phyloP scores from a whole-genome alignment of 1,140 invertebrate genomes.

The Eciton burchellii region DNA sequence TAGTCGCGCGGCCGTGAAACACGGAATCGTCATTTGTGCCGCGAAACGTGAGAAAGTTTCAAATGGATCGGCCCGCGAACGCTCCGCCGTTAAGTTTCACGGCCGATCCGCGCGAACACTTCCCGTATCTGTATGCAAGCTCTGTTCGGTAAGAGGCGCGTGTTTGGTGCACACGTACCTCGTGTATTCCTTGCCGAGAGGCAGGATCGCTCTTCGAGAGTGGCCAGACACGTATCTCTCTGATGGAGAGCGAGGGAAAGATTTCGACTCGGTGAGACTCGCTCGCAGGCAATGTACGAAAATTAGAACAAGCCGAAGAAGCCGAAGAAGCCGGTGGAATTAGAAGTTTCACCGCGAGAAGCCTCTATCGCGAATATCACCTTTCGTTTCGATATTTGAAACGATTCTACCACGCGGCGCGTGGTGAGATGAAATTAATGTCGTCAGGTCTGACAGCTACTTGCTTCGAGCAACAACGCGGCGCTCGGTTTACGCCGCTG shows the following conservation, averaged over 20 bases:
- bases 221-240: too few relatives aligned
- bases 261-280: not conserved
- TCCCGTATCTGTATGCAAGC: slow-evolving; percentile 20
- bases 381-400: not conserved
- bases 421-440: slow-evolving; percentile 27
- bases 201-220: not conserved
- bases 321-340: too few relatives aligned
- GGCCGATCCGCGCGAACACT: slow-evolving; percentile 34
- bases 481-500: slow-evolving; percentile 21
- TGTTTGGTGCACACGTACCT: not conserved
- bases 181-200: not conserved
- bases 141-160: slow-evolving; percentile 13
- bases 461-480: not conserved
- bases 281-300: too few relatives aligned
- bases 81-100: slow-evolving; percentile 10
- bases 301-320: too few relatives aligned
- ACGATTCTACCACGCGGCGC: not conserved
- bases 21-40: slow-evolving; percentile 78
- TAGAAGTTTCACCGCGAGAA: not conserved
- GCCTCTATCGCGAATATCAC: too few relatives aligned
- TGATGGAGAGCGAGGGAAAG: not conserved
- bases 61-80: slow-evolving; percentile 64
- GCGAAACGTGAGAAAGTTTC: slow-evolving; percentile 77
- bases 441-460: too few relatives aligned
- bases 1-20: slow-evolving; percentile 70